Evolutionary conservation across 2,888 invertebrate species (phyloP).

Genomic region (Drosophila nigricruria): DNA sequence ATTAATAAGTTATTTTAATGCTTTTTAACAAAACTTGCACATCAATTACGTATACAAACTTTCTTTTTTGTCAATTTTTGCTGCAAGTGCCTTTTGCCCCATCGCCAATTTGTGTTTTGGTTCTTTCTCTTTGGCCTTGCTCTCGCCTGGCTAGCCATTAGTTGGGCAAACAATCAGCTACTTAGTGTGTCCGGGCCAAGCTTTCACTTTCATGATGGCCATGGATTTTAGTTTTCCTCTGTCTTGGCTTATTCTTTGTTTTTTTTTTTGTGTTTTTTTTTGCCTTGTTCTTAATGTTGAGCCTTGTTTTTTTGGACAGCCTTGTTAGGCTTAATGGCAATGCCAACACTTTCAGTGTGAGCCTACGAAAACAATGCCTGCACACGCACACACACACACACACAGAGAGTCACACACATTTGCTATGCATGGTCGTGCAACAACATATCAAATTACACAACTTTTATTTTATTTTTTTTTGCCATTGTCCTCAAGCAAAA

Average conservation of each 20-base stretch:
- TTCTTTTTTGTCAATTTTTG: constrained; percentile 1
- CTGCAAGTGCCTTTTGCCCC: constrained; percentile 11
- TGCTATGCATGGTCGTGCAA: constrained; percentile 59
- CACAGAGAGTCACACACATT: constrained; percentile 12
- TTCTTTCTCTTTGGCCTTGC: constrained; percentile 12
- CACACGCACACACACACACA: constrained; percentile 1
- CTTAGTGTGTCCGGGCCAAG: constrained; percentile 25
- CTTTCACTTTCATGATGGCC: constrained; percentile 15
- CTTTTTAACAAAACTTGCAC: constrained; percentile 42
- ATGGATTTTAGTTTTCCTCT: constrained; percentile 10
- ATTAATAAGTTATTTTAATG: constrained; percentile 55
- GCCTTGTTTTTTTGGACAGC: constrained; percentile 45
- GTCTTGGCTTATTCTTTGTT: neutral
- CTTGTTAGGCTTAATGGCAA: constrained; percentile 72
- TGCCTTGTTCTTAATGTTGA: constrained; percentile 34
- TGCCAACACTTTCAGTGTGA: constrained; percentile 66
- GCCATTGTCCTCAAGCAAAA: constrained; percentile 31
- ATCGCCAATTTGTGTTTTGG: constrained; percentile 51
- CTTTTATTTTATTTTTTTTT: constrained; percentile 23
- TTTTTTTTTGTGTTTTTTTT: constrained; percentile 25
- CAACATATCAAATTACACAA: constrained; percentile 64
- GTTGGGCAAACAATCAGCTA: constrained; percentile 72
- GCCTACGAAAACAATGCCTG: constrained; percentile 64
- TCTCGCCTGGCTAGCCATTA: constrained; percentile 55
- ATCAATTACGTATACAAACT: constrained; percentile 36